phyloP scores from a whole-genome alignment of 2,888 invertebrate genomes.

The Iphiclides podalirius region DNA sequence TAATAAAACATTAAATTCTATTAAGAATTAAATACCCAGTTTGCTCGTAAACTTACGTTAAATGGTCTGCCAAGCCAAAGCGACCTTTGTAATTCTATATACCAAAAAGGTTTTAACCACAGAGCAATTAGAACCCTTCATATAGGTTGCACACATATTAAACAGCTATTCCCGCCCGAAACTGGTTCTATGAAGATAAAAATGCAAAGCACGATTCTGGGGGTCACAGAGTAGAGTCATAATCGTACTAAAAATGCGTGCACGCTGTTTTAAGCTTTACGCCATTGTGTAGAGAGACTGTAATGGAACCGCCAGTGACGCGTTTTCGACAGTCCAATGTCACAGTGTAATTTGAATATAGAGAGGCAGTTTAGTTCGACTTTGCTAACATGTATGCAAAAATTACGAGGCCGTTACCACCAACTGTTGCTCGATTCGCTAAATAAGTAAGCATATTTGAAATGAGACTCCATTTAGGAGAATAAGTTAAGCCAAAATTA shows the following conservation, averaged over 20 bases:
- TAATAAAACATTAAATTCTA: no score
- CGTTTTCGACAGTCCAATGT: conserved; percentile 7
- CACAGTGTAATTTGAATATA: conserved; percentile 23
- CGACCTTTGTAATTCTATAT: neutral
- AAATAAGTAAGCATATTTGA: conserved; percentile 5
- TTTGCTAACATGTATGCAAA: conserved; percentile 20
- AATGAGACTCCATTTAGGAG: neutral
- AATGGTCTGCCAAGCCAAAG: neutral
- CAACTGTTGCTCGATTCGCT: conserved; percentile 16
- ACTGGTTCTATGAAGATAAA: conserved; percentile 10
- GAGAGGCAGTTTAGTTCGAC: conserved; percentile 20
- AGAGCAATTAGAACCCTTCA: neutral
- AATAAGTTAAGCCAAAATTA: neutral
- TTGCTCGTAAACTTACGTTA: neutral
- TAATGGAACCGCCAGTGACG: conserved; percentile 4
- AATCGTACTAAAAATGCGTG: conserved; percentile 3
- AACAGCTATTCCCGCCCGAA: conserved; percentile 2
- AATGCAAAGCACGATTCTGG: conserved; percentile 9
- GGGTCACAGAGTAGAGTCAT: conserved; percentile 15
- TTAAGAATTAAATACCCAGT: no score
- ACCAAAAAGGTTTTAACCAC: neutral
- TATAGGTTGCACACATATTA: conserved; percentile 4
- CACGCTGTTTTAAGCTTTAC: conserved; percentile 2
- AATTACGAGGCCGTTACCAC: conserved; percentile 16
- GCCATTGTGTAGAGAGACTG: neutral